Evolutionary conservation across 2,113 vertebrate genomes (phyloP).

Genomic region (Rhinolophus ferrumequinum): DNA sequence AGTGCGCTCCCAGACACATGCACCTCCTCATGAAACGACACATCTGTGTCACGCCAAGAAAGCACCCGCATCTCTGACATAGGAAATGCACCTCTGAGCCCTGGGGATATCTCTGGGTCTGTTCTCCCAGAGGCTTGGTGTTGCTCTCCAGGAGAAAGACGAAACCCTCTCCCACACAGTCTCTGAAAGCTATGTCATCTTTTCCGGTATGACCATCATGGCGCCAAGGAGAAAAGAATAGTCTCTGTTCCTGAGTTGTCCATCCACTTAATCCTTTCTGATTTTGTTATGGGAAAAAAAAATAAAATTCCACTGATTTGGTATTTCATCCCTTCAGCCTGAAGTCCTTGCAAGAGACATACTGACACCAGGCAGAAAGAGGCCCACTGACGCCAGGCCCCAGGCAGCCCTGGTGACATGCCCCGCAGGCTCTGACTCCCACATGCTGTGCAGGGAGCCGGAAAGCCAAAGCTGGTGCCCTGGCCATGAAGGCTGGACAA

Average conservation of each 20-base stretch:
- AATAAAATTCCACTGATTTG: background rate
- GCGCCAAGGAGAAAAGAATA: background rate
- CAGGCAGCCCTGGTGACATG: background rate
- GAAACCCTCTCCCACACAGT: background rate
- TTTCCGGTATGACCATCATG: background rate
- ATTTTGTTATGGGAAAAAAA: slow-evolving; percentile 21
- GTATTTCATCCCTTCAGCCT: slow-evolving; percentile 36
- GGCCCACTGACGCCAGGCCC: background rate
- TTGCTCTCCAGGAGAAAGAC: slow-evolving; percentile 8
- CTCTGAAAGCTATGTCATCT: slow-evolving; percentile 33
- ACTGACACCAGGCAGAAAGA: background rate
- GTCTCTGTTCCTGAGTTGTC: slow-evolving; percentile 35
- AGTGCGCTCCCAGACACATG: background rate
- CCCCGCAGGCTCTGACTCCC: background rate
- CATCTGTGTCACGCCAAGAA: background rate
- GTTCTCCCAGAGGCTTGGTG: background rate
- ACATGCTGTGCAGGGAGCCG: background rate
- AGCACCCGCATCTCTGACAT: background rate
- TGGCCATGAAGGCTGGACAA: background rate
- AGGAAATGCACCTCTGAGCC: background rate
- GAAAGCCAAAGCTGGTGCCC: background rate
- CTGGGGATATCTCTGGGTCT: background rate
- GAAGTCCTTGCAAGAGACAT: slow-evolving; percentile 65
- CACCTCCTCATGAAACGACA: background rate
- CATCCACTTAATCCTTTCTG: slow-evolving; percentile 72